Percentiles rank a stretch among this genome's conserved stretches.
Evolutionary conservation across 1,140 invertebrate species (phyloP).

Genomic region (Ostrea edulis): DNA sequence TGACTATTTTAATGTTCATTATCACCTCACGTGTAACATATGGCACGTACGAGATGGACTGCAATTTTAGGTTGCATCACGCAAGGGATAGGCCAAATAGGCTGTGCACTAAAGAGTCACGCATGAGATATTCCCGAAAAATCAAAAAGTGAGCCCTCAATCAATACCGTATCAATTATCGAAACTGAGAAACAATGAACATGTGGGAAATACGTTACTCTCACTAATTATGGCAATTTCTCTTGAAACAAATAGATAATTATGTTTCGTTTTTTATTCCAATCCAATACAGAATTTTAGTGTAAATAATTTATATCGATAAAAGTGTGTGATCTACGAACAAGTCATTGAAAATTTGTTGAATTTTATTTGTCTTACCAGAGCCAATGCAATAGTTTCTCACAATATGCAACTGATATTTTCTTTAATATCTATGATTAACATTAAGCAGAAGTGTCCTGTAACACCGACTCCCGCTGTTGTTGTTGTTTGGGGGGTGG

Average conservation of each 20-base stretch:
- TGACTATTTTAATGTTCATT: conserved; percentile 1
- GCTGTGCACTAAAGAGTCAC: neutral
- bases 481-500: too few species aligned
- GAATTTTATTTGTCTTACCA: too few species aligned
- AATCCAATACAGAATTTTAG: too few species aligned
- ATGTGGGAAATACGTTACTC: neutral
- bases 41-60: conserved; percentile 2
- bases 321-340: too few species aligned
- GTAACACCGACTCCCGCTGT: too few species aligned
- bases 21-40: conserved; percentile 1
- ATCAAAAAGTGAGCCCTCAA: neutral
- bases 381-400: too few species aligned
- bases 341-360: too few species aligned
- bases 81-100: neutral
- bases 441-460: too few species aligned
- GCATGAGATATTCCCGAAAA: neutral
- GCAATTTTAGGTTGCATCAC: neutral
- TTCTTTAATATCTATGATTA: too few species aligned
- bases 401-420: too few species aligned
- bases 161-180: neutral
- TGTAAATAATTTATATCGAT: too few species aligned
- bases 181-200: neutral
- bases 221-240: neutral
- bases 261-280: neutral
- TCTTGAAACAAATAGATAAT: conserved; percentile 1